A percentile compares a stretch with the other conserved stretches of the same genome.
These are phyloP conservation scores for Crax fasciolata DNA, from an alignment of 2,797 vertebrate genomes.

Conservation along the genomic window DNA sequence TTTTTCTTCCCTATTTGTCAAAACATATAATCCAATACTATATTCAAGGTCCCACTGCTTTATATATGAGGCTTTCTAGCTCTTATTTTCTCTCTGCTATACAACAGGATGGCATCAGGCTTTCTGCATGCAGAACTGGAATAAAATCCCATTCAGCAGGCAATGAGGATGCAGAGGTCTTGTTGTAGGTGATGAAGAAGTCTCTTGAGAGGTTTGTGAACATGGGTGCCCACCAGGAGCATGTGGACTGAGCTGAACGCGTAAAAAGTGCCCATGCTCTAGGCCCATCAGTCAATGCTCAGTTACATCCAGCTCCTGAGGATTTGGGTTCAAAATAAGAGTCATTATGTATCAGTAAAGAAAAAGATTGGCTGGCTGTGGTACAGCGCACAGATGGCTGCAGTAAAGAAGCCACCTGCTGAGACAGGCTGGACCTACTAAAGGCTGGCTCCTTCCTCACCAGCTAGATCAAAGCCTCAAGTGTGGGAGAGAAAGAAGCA, in stretches of 20 bases:
- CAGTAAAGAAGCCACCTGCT: constrained; percentile 37
- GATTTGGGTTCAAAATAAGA: neutral
- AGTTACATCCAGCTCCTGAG: neutral
- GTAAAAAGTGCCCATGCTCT: neutral
- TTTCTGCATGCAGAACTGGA: neutral
- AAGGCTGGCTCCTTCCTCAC: neutral
- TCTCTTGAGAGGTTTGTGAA: neutral
- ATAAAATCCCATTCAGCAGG: neutral
- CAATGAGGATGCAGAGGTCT: neutral
- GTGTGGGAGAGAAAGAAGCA: neutral
- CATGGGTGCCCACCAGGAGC: accelerated
- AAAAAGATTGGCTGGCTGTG: neutral
- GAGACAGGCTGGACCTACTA: constrained; percentile 5
- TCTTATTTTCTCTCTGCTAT: neutral
- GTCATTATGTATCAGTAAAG: neutral
- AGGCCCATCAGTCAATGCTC: neutral
- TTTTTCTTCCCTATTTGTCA: neutral
- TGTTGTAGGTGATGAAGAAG: neutral
- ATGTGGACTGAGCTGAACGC: accelerated
- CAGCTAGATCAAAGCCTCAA: neutral
- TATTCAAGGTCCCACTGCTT: neutral
- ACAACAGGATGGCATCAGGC: neutral
- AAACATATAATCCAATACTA: neutral
- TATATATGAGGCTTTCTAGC: neutral
- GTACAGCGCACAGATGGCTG: constrained; percentile 22